phyloP scores from a whole-genome alignment of 2,113 vertebrate species.

The Nanorana parkeri region DNA sequence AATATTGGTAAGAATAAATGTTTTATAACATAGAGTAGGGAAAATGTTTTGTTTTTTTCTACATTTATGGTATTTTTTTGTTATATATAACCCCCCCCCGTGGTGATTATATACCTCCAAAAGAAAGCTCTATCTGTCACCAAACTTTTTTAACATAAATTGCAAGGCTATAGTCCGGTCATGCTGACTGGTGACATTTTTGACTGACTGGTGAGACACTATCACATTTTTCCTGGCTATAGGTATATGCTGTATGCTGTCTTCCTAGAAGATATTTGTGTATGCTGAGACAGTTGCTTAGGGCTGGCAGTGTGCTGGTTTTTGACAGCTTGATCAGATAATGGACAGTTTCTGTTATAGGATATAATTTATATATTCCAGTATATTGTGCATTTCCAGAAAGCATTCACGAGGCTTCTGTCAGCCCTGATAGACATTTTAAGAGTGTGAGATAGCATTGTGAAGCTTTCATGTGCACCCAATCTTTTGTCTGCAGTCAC shows the following conservation, averaged over 20 bases:
- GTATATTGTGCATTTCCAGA: slow-evolving; percentile 4
- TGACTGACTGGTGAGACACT: too few species aligned
- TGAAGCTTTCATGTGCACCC: background rate
- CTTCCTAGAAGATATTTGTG: background rate
- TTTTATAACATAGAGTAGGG: too few species aligned
- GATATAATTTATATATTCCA: slow-evolving; percentile 6
- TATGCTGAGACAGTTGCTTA: background rate
- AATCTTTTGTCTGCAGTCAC: background rate
- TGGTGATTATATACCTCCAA: too few species aligned
- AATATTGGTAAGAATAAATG: too few species aligned
- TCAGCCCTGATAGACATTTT: slow-evolving; percentile 25
- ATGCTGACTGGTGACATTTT: too few species aligned
- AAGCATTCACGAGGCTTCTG: slow-evolving; percentile 37
- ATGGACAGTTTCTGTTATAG: background rate
- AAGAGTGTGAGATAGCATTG: slow-evolving; percentile 34
- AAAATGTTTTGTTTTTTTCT: too few species aligned
- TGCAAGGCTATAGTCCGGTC: too few species aligned
- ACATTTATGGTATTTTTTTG: too few species aligned
- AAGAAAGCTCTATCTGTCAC: too few species aligned
- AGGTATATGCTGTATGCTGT: background rate
- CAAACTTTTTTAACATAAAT: too few species aligned
- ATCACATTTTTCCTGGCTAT: too few species aligned
- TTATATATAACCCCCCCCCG: too few species aligned
- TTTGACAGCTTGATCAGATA: background rate
- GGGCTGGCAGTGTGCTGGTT: background rate